Conservation (phyloP, 1,140 invertebrate genomes). For the Ladona fulva region DNA sequence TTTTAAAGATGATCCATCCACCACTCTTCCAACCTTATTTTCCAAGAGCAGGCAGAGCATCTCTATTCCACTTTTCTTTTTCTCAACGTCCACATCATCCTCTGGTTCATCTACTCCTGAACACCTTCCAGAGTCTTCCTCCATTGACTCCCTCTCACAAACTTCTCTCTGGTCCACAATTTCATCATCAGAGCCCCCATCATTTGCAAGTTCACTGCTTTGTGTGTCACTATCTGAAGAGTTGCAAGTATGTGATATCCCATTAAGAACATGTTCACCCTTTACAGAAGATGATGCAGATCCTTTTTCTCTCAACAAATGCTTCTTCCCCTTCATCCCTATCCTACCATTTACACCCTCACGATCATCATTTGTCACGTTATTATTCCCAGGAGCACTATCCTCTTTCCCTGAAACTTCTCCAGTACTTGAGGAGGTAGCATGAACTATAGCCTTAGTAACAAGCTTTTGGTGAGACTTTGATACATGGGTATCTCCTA, state of each 20-base stretch:
- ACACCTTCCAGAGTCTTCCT: neutral
- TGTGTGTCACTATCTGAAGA: neutral
- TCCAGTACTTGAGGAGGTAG: too few species aligned
- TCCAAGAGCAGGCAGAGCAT: neutral
- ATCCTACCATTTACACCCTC: neutral
- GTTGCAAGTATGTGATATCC: neutral
- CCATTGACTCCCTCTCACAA: neutral
- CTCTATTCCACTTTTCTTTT: neutral
- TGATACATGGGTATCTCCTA: too few species aligned
- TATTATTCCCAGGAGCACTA: too few species aligned
- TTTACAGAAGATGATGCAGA: neutral
- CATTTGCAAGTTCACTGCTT: neutral
- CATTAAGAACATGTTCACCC: neutral
- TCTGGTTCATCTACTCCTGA: neutral
- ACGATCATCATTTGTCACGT: too few species aligned
- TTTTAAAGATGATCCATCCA: neutral
- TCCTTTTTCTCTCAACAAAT: neutral
- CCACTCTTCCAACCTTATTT: neutral
- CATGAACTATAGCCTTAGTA: too few species aligned
- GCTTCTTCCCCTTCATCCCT: neutral
- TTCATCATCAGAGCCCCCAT: neutral
- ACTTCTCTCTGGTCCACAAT: neutral
- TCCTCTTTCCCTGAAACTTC: too few species aligned
- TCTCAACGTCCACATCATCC: neutral
- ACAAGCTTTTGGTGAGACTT: too few species aligned